Evolutionary conservation across 1,140 invertebrate genomes (phyloP), one percentile per base, ranked within the genome.

Genomic region (Halictus rubicundus): DNA sequence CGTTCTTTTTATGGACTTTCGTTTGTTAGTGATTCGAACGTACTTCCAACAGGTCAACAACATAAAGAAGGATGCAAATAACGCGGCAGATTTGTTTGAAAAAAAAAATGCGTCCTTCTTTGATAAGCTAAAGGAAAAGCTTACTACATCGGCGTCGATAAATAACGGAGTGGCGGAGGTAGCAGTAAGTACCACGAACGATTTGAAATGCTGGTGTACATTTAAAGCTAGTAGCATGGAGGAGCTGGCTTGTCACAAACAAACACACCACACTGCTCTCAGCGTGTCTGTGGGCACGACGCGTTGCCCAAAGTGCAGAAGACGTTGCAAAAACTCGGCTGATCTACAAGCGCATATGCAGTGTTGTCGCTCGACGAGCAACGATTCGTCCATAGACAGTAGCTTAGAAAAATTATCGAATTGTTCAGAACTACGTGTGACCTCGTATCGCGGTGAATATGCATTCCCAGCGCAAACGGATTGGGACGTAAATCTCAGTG

Each of bases 221-320:
- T 93, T 91, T 82, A 90, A 93, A 86, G 92, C 92, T 46, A 82
- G 82, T 70, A 90, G 87, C 76, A 69, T 81, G 65, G 91, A 92
- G 68, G 90, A 92, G 73, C 78, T 92, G 80, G 81, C 89, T 71
- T 89, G 81, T 66, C 92, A 93, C 81, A 92, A 89, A 85, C 90
- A 90, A 73, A 92, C 91, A 19, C 91, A 92, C 73, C 92, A 91
- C 70, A 90, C 92, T 27, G 92, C 92, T 70, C 83, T 93, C 65
- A 93, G 92, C 80, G 92, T 93, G 66, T 92, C 91, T 68, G 93
- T 95, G 75, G 95, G 95, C n/a, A 96, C 96, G 14, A 95, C 95
- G n/a, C 94, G 97, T 66, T 98, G 97, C 90, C 96, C 97, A 89
- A 95, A 96, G 86, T 98, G 97, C 89, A 94, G 97, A 73, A 96